Conservation (phyloP, 1,140 invertebrate genomes). For the Zaprionus gabonicus region DNA sequence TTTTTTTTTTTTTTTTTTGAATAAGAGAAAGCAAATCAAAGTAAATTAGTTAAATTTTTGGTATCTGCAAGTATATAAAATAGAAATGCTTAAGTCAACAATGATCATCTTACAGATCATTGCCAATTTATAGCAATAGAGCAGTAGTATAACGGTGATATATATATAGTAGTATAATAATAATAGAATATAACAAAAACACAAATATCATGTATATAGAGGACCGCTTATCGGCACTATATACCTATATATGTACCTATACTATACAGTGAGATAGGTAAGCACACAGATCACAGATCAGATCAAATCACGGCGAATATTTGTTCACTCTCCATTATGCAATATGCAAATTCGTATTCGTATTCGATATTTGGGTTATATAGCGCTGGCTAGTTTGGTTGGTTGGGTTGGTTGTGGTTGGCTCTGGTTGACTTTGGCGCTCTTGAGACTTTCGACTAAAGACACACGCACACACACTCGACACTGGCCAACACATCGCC, state of each 20-base stretch:
- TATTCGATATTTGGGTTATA: constrained; percentile 65
- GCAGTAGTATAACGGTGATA: constrained; percentile 56
- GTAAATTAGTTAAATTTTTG: constrained; percentile 84
- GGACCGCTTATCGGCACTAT: constrained; percentile 3
- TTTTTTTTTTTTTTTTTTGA: constrained; percentile 67
- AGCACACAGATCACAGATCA: constrained; percentile 19
- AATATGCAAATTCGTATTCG: constrained; percentile 45
- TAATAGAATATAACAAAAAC: constrained; percentile 5
- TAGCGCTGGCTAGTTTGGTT: constrained; percentile 71
- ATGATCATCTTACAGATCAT: constrained; percentile 73
- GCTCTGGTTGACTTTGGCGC: constrained; percentile 42
- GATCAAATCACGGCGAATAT: constrained; percentile 63
- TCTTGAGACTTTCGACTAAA: constrained; percentile 44
- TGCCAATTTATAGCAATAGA: constrained; percentile 72
- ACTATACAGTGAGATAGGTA: constrained; percentile 17
- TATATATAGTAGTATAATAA: constrained; percentile 23
- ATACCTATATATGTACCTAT: constrained; percentile 22
- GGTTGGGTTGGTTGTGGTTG: constrained; percentile 48
- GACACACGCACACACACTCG: constrained; percentile 16
- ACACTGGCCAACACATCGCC: constrained; percentile 41
- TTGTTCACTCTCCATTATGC: constrained; percentile 33
- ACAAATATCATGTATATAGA: constrained; percentile 4
- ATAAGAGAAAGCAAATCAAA: constrained; percentile 84
- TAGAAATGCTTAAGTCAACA: constrained; percentile 83
- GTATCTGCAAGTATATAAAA: constrained; percentile 83